Base-by-base conservation (phyloP, 2,888 invertebrate species). In the Drosophila quinaria region DNA sequence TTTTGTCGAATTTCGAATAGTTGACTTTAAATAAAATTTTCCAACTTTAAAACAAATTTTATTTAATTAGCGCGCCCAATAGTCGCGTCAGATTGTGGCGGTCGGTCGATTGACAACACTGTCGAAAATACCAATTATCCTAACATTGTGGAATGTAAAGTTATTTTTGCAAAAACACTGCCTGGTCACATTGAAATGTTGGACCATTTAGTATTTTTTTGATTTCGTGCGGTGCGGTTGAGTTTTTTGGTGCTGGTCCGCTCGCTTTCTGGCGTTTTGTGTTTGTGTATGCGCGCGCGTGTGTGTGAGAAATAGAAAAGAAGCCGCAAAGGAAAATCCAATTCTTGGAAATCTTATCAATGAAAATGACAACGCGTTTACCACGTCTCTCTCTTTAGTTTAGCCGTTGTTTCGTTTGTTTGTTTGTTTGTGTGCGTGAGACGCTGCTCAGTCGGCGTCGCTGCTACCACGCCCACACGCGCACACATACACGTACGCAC, bases 321-420 rank as follows among this genome's bases (percentile, higher is more conserved):
- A 82, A 76, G 86, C 81, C 83, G 82, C 74, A 67, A 68, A 74
- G 74, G 76, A 80, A 81, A 76, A 81, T 55, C 55, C 68, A 70
- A 70, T 83, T 87, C 84, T 67, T 58, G 64, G 87, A 84, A 87
- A 80, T 79, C 79, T 87, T 83, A 84, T 84, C 84, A 87, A 84
- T 84, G 87, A 77, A 77, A 73, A 77, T 77, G 76, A 73, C 46
- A 73, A 39, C 54, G 42, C 52, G 54, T 60, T 52, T 66, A 52
- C 31, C 63, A 59, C 60, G 61, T 62, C 52, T 60, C n/a, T n/a
- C n/a, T n/a, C n/a, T n/a, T 44, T 78, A 67, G 68, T 47, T 50
- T 25, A 11, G 42, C 47, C 65, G 68, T 69, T 65, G 49, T 67
- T 42, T 54, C 60, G 65, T 47, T 51, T 64, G 62, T 47, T 67